Base-by-base conservation (phyloP, 2,113 vertebrate genomes). In the Prinia subflava region DNA sequence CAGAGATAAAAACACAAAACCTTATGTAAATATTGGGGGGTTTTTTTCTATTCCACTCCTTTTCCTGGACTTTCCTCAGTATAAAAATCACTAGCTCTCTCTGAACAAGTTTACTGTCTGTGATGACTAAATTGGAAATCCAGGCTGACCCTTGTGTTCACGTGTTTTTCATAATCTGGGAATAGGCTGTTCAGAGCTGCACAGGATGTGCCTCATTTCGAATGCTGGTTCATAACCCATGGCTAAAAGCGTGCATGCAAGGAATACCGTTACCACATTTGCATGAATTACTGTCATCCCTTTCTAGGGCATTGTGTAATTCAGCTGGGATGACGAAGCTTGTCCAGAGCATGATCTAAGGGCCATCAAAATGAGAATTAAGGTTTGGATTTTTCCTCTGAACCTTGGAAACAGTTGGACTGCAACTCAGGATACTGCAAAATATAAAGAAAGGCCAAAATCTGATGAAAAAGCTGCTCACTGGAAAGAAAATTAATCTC, bases 171-270 rank as follows among this genome's bases (percentile, higher is more conserved):
- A 88, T 78, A 86, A 95, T 92, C 79, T 89, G 83, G 94, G 75
- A 94, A 92, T 53, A 81, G 47, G 15, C 83, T 87, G 71, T 64
- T 75, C 68, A 68, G 60, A 77, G 68, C 56, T 90, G 71, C 37
- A 92, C 93, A 96, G 94, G 95, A 96, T 96, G 76, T 94, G 92
- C 92, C 85, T 97, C 83, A 95, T 94, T 96, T 77, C 7, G 5
- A 50, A 93, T 74, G 52, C 71, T 90, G 85, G 64, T 94, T 95
- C 92, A 83, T 92, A 95, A 93, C 37, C 90, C 39, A 87, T 95
- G 93, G 78, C 85, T 95, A 92, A 94, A 63, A 83, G 76, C 74
- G 83, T 56, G 71, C 85, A 77, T 23, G 63, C 59, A 59, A 49
- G 42, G 39, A 92, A 49, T 62, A 75, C 11, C 37, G 85, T 86